phyloP scores from a whole-genome alignment of 2,113 vertebrate species.

The Lasiurus cinereus region DNA sequence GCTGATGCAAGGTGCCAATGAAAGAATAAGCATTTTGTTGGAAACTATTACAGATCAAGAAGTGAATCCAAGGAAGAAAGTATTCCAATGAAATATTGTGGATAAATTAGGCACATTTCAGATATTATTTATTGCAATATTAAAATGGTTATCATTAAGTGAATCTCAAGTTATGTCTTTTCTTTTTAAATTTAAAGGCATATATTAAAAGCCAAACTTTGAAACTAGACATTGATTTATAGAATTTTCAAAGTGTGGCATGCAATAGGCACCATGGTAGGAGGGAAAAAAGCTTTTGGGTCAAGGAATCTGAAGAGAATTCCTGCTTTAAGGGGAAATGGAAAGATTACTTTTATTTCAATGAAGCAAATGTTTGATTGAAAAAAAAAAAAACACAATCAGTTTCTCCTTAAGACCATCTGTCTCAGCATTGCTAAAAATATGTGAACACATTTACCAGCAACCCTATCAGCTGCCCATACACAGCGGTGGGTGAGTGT shows the following conservation, averaged over 20 bases:
- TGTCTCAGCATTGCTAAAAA: slow-evolving; percentile 70
- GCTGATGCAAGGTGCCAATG: not conserved
- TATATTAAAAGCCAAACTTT: not conserved
- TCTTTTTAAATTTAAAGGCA: not conserved
- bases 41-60: not conserved
- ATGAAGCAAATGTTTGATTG: slow-evolving; percentile 75
- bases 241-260: not conserved
- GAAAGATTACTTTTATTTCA: slow-evolving; percentile 66
- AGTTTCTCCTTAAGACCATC: slow-evolving; percentile 75
- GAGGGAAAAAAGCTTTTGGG: slow-evolving; percentile 18
- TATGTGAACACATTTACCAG: slow-evolving; percentile 59
- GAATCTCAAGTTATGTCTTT: not conserved
- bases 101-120: not conserved
- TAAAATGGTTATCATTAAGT: not conserved
- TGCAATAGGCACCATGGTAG: not conserved
- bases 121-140: slow-evolving; percentile 26
- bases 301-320: slow-evolving; percentile 24
- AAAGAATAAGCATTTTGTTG: slow-evolving; percentile 20
- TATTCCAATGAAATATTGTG: not conserved
- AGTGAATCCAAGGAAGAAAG: not conserved
- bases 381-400: slow-evolving; percentile 70
- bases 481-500: not conserved
- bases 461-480: not conserved
- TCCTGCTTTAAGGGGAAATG: slow-evolving; percentile 14
- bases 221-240: not conserved